Base-by-base conservation (phyloP, 2,797 vertebrate species). In the Chaunax sp. region DNA sequence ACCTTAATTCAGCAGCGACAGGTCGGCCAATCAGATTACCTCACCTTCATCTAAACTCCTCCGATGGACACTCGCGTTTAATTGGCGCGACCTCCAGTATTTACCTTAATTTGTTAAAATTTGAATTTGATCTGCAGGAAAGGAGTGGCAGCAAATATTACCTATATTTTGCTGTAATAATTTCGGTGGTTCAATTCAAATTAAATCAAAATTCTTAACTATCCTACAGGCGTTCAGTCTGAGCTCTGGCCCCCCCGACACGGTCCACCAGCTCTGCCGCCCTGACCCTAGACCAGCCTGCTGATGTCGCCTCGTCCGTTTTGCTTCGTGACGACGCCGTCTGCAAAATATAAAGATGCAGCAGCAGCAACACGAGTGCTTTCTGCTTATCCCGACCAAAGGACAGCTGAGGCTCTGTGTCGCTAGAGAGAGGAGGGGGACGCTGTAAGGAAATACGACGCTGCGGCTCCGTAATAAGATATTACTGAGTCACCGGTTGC, bases 1-100 rank as follows among this genome's bases (percentile, higher is more conserved):
- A 72, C 78, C 75, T 70, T 70, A 85, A 83, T 80, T 69, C 63
- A 72, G 49, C 64, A 5, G 61, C 11, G 23, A 65, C 69, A 73
- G 72, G 49, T 60, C 67, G 12, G 78, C 76, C 76, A 76, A 83
- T 81, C 64, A 79, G 85, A 86, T 87, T 81, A 87, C 56, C 38
- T 60, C 78, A 45, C 59, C 70, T 61, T 61, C 23, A 51, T 74
- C 79, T 81, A 69, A 82, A 74, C 23, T 63, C 51, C 59, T 51
- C 58, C n/a, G 0, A 30, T 30, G 28, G 28, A 44, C 41, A 20
- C 44, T 66, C 19, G 23, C 19, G 12, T 52, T 45, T 50, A n/a
- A 64, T 57, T 33, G 20, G n/a, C 5, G 0, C 33, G 6, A 30
- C 23, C 7, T 38, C 11, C n/a, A n/a, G n/a, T n/a, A n/a, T n/a